Percentiles rank a stretch among this genome's conserved stretches.
phyloP scores from a whole-genome alignment of 2,113 vertebrate species.

The Sphyrna mokarran region DNA sequence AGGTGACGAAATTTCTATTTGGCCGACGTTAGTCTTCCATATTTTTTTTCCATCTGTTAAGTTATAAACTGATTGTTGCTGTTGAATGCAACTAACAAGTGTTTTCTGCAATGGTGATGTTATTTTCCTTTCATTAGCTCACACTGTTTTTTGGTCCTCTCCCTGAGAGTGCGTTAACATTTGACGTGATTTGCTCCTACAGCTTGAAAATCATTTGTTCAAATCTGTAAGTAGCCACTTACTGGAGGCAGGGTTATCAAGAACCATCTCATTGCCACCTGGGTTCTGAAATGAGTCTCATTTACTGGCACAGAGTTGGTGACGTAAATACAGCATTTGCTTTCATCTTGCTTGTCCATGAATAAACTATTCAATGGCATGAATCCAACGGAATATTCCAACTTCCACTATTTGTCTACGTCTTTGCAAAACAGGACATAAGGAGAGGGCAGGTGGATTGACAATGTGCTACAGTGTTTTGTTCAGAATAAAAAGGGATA shows the following conservation, averaged over 20 bases:
- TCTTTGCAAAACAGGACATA: slow-evolving; percentile 10
- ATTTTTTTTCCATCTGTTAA: not conserved
- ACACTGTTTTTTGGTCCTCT: not conserved
- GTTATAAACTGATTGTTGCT: not conserved
- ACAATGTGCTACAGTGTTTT: not conserved
- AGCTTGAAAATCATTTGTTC: not conserved
- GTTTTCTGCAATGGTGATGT: not conserved
- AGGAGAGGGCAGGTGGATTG: not conserved
- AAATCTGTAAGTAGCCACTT: not conserved
- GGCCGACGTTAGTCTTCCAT: not conserved
- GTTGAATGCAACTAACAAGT: not conserved
- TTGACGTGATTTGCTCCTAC: not conserved
- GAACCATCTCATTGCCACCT: not conserved
- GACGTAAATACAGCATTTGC: not conserved
- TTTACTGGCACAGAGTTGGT: not conserved
- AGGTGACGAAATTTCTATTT: not conserved
- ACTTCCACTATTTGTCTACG: slow-evolving; percentile 10
- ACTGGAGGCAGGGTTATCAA: not conserved
- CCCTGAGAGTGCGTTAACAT: not conserved
- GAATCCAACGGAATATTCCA: not conserved
- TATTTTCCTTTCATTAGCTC: not conserved
- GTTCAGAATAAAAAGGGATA: not conserved
- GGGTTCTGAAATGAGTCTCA: not conserved
- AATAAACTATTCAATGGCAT: not conserved
- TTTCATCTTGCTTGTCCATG: not conserved